Conservation (phyloP, 1,140 invertebrate species). For the Drosophila sproati region DNA sequence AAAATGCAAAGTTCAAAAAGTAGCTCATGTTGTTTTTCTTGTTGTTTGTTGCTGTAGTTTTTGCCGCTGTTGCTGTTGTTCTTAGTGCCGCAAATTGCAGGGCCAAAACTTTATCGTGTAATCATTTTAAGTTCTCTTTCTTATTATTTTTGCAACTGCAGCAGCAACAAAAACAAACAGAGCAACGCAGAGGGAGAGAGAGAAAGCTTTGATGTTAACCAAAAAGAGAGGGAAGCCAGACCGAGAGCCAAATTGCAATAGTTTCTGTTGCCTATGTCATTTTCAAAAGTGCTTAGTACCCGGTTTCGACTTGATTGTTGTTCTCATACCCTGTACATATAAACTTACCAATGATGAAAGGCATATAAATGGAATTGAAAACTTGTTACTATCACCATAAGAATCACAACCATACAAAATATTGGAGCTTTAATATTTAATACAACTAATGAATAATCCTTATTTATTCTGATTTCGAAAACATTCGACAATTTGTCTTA, state of each 20-base stretch:
- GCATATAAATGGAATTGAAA: not conserved
- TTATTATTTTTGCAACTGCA: slow-evolving; percentile 76
- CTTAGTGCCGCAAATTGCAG: slow-evolving; percentile 65
- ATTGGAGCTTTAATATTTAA: too few species aligned
- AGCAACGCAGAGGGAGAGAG: not conserved
- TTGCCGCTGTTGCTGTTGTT: slow-evolving; percentile 21
- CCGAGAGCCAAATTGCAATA: slow-evolving; percentile 44
- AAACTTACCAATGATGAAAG: not conserved
- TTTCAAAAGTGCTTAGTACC: slow-evolving; percentile 71
- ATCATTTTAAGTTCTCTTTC: slow-evolving; percentile 81
- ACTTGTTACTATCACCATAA: too few species aligned
- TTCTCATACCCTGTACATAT: slow-evolving; percentile 14
- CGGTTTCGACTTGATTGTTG: slow-evolving; percentile 42
- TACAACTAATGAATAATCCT: too few species aligned
- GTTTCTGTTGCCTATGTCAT: slow-evolving; percentile 77
- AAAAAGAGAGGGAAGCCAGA: not conserved
- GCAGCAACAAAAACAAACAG: slow-evolving; percentile 15
- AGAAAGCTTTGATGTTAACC: not conserved
- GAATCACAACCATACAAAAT: too few species aligned
- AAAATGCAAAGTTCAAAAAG: slow-evolving; percentile 43
- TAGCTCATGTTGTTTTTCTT: slow-evolving; percentile 8
- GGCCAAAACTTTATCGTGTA: slow-evolving; percentile 76
- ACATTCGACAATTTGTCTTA: too few species aligned
- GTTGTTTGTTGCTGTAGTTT: slow-evolving; percentile 13
- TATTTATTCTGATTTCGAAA: too few species aligned